Conservation (phyloP, 2,797 vertebrate genomes). For the Notolabrus celidotus region DNA sequence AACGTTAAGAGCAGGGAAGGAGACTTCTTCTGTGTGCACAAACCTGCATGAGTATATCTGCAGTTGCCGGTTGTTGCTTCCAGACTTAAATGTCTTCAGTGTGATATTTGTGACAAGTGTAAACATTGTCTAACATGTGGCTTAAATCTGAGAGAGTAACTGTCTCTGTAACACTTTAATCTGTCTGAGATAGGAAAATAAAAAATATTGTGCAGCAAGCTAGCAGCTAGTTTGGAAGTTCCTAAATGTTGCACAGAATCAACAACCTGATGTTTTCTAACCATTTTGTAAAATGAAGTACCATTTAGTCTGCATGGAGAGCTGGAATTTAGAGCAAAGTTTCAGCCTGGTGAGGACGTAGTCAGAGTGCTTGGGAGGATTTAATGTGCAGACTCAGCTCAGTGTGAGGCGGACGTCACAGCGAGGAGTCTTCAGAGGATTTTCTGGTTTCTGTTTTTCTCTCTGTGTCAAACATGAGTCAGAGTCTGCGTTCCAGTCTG, state of each 20-base stretch:
- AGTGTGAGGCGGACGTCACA: neutral
- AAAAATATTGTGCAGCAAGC: neutral
- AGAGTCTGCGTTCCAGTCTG: conserved; percentile 22
- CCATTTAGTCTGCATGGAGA: neutral
- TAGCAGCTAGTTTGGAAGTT: neutral
- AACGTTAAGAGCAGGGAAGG: neutral
- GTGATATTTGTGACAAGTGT: neutral
- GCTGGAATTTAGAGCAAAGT: neutral
- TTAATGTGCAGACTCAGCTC: conserved; percentile 4
- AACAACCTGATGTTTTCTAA: neutral
- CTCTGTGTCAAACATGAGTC: conserved; percentile 23
- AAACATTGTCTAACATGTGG: neutral
- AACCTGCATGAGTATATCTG: neutral
- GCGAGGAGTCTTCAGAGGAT: neutral
- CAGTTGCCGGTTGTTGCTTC: neutral
- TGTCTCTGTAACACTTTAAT: neutral
- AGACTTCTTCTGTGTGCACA: neutral
- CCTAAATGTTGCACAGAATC: neutral
- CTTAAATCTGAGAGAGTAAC: neutral
- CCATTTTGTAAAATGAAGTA: neutral
- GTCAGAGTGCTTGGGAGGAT: neutral
- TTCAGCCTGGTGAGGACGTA: neutral
- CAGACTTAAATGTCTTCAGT: neutral
- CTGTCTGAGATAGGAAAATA: neutral
- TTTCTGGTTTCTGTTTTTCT: neutral